Evolutionary conservation across 2,888 invertebrate species (phyloP), one percentile per base, ranked within the genome.

Genomic region (Hirtodrosophila histrioides): DNA sequence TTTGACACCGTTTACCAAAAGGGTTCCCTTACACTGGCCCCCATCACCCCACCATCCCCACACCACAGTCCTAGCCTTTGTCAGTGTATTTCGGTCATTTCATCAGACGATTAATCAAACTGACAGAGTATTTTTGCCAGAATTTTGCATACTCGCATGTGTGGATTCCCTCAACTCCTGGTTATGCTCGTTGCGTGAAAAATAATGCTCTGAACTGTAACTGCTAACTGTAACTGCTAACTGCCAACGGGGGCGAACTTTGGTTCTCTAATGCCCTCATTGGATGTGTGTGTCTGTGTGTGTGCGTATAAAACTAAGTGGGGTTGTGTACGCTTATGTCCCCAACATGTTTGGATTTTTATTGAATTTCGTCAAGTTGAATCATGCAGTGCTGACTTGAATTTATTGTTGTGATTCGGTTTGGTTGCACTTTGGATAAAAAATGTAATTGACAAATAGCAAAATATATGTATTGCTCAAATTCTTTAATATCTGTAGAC

Each of bases 1-100:
- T 87, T 83, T 87, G 86, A 85, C 64, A 77, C 73, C 73, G 69
- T 73, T 82, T 82, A 78, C 76, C 61, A 17, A 61, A 10, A 50
- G 44, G n/a, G 48, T 35, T 17, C 17, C 36, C 41, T 11, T 53
- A 12, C 33, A 10, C 31, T 54, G 6, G 37, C 33, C 9, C n/a
- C 4, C 12, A 27, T 5, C 3, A 1, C 27, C 5, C 27, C 5
- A 3, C 27, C 27, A 27, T 6, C 27, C 11, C 29, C 8, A 3
- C 9, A 8, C 11, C 8, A 3, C 17, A 17, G 17, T 17, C 17
- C 1, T 2, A 17, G 17, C 29, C 29, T 24, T 2, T 17, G 17
- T 17, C 17, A 17, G 17, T 37, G 44, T 51, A 50, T 61, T 48
- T 39, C 51, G 48, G 46, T 51, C 56, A 55, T 58, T 31, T 7